phyloP scores from a whole-genome alignment of 2,888 invertebrate species.

The Tenodera sinensis region DNA sequence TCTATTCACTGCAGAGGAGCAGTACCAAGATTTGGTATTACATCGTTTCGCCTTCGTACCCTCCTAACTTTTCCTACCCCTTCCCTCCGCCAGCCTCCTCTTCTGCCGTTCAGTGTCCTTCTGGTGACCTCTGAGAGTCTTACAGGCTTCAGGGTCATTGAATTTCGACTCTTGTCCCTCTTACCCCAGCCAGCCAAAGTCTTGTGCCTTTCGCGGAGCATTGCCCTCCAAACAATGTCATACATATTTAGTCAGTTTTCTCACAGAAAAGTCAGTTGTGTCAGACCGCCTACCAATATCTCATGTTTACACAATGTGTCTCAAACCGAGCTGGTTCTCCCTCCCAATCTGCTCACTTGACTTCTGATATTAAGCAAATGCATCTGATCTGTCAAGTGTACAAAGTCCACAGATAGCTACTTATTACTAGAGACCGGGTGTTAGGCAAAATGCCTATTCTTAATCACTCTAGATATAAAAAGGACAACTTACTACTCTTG shows the following conservation, averaged over 20 bases:
- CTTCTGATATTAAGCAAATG: no score
- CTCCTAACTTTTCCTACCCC: neutral
- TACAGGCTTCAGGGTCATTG: conserved; percentile 44
- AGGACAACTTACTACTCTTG: no score
- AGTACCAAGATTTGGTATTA: conserved; percentile 8
- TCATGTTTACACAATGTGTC: neutral
- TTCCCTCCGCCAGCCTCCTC: neutral
- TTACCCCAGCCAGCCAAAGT: conserved; percentile 10
- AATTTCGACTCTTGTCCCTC: conserved; percentile 49
- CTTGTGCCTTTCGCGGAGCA: conserved; percentile 21
- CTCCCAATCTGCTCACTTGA: no score
- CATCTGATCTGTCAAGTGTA: no score
- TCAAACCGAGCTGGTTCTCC: no score
- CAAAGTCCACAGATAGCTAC: no score
- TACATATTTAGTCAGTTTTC: neutral
- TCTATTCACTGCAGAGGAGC: neutral
- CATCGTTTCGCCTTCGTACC: neutral
- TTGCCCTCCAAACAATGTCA: conserved; percentile 21
- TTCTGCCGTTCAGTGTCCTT: conserved; percentile 42
- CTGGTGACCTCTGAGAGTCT: conserved; percentile 49
- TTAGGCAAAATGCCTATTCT: no score
- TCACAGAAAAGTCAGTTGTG: neutral
- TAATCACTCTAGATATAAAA: no score
- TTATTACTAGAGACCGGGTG: no score
- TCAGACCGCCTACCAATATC: neutral